Conservation (phyloP, 1,140 invertebrate genomes). For the Elymnias hypermnestra region DNA sequence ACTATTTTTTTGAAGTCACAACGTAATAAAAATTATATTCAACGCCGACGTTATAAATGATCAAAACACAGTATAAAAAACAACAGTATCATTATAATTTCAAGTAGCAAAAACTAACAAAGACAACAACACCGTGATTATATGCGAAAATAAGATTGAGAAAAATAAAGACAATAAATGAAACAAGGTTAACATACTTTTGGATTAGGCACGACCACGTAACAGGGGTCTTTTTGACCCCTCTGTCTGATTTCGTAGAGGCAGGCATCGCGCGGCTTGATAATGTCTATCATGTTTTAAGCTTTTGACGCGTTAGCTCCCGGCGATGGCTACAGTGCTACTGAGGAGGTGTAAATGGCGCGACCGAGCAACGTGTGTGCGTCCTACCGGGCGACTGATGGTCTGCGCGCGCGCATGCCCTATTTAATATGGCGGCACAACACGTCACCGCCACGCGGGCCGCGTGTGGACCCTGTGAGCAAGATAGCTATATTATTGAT, state of each 20-base stretch:
- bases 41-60: no score
- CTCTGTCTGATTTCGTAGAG: slow-evolving; percentile 80
- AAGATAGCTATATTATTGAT: slow-evolving; percentile 28
- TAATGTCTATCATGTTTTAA: slow-evolving; percentile 68
- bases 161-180: no score
- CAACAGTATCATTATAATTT: no score
- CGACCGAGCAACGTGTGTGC: slow-evolving; percentile 34
- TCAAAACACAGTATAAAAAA: no score
- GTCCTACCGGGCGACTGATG: slow-evolving; percentile 66
- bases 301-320: slow-evolving; percentile 24
- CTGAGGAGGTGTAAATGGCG: slow-evolving; percentile 21
- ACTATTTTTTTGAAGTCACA: no score
- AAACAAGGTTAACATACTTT: slow-evolving; percentile 77
- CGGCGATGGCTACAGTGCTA: slow-evolving; percentile 32
- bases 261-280: slow-evolving; percentile 73
- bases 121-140: no score
- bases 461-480: slow-evolving; percentile 57
- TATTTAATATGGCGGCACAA: slow-evolving; percentile 65
- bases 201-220: slow-evolving; percentile 80
- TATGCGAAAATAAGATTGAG: no score
- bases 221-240: slow-evolving; percentile 78
- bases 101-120: no score
- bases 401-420: slow-evolving; percentile 62
- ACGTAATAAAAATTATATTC: no score
- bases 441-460: slow-evolving; percentile 63